Evolutionary conservation across 2,888 invertebrate genomes (phyloP).

Genomic region (Trimorus sp.): DNA sequence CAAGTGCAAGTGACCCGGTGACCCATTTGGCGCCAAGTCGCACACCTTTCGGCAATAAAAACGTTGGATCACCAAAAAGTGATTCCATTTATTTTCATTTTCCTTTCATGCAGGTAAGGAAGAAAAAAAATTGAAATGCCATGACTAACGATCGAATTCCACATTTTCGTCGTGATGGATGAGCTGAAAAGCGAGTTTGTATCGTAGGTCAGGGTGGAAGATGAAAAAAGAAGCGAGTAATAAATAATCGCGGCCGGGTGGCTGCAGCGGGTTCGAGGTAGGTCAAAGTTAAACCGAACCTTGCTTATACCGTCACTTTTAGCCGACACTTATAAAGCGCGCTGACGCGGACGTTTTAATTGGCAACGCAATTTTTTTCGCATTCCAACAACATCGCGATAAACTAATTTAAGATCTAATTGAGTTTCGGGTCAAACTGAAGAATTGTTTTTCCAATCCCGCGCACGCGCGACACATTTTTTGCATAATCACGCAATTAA

Average conservation of each 20-base stretch:
- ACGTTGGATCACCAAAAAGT: conserved; percentile 12
- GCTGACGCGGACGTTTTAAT: no score
- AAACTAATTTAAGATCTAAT: no score
- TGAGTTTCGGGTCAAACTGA: no score
- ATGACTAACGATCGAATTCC: conserved; percentile 42
- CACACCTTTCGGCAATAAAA: conserved; percentile 25
- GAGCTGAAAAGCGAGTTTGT: conserved; percentile 42
- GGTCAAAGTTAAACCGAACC: conserved; percentile 52
- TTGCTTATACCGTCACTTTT: conserved; percentile 33
- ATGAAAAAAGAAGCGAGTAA: conserved; percentile 39
- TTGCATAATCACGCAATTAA: background rate
- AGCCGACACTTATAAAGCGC: background rate
- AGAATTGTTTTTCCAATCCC: no score
- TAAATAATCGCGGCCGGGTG: conserved; percentile 34
- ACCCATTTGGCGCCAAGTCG: conserved; percentile 20
- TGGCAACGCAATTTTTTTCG: no score
- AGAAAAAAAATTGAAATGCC: conserved; percentile 16
- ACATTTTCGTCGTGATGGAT: conserved; percentile 34
- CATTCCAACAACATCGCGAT: no score
- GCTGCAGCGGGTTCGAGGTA: conserved; percentile 35
- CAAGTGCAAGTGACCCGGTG: conserved; percentile 25
- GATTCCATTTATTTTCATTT: conserved; percentile 38
- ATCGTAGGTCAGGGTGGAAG: conserved; percentile 39
- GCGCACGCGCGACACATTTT: no score
- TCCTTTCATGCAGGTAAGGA: conserved; percentile 7